Conservation (phyloP, 2,888 invertebrate genomes). For the Acanthosepion lycidas region DNA sequence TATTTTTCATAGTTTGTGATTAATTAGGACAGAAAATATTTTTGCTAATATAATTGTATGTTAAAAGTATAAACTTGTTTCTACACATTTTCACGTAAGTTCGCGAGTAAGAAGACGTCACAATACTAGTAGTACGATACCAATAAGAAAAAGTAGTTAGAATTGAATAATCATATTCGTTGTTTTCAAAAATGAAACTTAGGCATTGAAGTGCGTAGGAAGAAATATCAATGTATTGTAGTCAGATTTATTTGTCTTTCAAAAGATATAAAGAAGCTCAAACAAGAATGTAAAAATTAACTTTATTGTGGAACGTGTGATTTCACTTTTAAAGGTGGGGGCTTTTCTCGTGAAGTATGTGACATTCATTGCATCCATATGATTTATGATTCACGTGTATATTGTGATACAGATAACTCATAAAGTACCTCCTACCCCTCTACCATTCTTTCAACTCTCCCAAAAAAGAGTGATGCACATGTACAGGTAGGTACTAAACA, state of each 20-base stretch:
- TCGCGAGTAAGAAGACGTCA: not conserved
- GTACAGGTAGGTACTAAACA: not conserved
- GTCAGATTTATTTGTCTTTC: no score
- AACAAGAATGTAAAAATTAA: not conserved
- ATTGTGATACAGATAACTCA: not conserved
- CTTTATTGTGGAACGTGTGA: not conserved
- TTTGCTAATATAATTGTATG: not conserved
- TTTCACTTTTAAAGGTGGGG: not conserved
- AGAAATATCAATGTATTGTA: not conserved
- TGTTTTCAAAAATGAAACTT: not conserved
- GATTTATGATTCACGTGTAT: slow-evolving; percentile 13
- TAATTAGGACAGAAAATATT: not conserved
- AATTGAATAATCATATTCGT: not conserved
- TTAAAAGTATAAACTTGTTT: not conserved
- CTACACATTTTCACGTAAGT: not conserved
- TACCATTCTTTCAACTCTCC: not conserved
- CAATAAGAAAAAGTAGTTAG: not conserved
- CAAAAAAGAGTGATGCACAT: not conserved
- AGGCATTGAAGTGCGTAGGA: not conserved
- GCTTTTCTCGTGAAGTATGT: not conserved
- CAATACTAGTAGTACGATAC: not conserved
- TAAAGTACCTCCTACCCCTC: not conserved
- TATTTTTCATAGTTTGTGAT: not conserved
- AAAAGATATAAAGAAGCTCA: no score
- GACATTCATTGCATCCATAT: not conserved